Conservation (phyloP, 2,113 vertebrate genomes). For the Albula glossodonta region DNA sequence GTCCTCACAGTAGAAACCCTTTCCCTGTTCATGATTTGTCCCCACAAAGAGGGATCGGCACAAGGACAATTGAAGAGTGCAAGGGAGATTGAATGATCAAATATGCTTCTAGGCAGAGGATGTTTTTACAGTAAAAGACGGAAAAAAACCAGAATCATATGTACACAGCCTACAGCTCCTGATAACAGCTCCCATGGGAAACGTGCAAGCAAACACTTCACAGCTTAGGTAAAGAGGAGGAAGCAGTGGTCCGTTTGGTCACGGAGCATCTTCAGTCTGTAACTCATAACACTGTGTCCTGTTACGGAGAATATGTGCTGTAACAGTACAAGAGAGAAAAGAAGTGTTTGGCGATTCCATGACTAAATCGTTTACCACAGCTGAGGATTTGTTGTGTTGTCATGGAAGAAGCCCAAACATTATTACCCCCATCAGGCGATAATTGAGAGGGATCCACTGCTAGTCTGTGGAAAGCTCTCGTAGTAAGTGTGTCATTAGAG, state of each 20-base stretch:
- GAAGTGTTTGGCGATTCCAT: background rate
- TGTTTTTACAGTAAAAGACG: background rate
- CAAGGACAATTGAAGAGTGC: background rate
- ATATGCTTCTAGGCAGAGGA: background rate
- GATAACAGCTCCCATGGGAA: background rate
- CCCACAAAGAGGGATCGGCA: background rate
- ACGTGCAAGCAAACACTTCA: background rate
- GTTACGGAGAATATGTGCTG: background rate
- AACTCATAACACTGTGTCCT: background rate
- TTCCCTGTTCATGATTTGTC: background rate
- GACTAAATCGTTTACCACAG: conserved; percentile 31
- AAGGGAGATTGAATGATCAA: background rate
- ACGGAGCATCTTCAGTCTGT: background rate
- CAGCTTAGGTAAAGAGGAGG: background rate
- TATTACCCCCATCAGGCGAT: conserved; percentile 31
- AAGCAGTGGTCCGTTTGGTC: background rate
- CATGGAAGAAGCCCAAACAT: conserved; percentile 35
- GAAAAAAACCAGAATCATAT: background rate
- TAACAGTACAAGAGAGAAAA: conserved; percentile 20
- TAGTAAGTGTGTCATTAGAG: conserved; percentile 31
- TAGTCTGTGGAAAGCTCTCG: conserved; percentile 25
- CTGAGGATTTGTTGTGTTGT: conserved; percentile 35
- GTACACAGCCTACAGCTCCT: background rate
- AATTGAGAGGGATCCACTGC: conserved; percentile 28
- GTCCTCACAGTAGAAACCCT: background rate